These are phyloP conservation scores for Karalla daura DNA, from an alignment of 2,797 vertebrate species.

Conservation along the genomic window DNA sequence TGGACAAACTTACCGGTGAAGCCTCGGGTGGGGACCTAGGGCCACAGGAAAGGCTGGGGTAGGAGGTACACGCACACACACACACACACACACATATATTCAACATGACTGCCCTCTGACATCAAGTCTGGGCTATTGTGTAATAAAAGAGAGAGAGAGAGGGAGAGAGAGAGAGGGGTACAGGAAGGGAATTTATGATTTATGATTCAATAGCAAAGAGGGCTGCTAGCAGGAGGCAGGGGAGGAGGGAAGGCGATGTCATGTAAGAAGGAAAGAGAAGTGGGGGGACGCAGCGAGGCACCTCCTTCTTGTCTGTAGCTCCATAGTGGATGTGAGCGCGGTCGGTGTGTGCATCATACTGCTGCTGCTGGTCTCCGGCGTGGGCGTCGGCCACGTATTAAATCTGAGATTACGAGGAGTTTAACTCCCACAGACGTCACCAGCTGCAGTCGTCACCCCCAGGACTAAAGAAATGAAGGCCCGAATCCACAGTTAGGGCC, in stretches of 20 bases:
- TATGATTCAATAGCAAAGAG: constrained; percentile 58
- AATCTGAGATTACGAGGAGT: not conserved
- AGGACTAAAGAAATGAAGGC: no score
- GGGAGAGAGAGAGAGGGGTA: constrained; percentile 13
- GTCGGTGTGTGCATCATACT: not conserved
- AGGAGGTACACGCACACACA: constrained; percentile 41
- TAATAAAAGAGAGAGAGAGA: constrained; percentile 37
- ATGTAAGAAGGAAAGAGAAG: constrained; percentile 6
- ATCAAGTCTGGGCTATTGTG: constrained; percentile 62
- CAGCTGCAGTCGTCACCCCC: not conserved
- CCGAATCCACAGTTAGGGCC: not conserved
- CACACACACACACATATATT: constrained; percentile 34
- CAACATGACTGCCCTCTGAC: constrained; percentile 43
- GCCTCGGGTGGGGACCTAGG: constrained; percentile 58
- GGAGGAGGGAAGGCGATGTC: not conserved
- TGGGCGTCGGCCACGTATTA: not conserved
- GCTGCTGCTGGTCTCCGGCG: not conserved
- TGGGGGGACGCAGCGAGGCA: not conserved
- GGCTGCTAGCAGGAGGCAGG: not conserved
- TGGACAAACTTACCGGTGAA: constrained; percentile 36
- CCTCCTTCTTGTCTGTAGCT: constrained; percentile 6
- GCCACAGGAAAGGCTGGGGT: constrained; percentile 75
- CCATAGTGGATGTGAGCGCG: constrained; percentile 3
- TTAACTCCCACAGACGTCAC: not conserved
- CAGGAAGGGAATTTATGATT: constrained; percentile 65